phyloP scores from a whole-genome alignment of 2,797 vertebrate genomes.

The Sphenodon punctatus region DNA sequence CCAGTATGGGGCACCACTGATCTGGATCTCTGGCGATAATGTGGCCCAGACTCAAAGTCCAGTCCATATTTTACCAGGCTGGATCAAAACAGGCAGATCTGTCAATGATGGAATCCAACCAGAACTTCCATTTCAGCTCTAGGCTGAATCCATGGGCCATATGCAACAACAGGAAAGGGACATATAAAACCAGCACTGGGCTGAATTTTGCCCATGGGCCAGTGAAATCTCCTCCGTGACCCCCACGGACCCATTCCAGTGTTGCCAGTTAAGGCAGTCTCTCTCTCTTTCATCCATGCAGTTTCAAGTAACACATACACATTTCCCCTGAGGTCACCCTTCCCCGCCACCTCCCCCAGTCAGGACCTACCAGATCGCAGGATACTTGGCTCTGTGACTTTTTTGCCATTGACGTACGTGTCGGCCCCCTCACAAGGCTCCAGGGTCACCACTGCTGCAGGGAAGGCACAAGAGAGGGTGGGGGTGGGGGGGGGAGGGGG shows the following conservation, averaged over 20 bases:
- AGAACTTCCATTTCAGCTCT: too few species aligned
- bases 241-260: neutral
- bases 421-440: constrained; percentile 95
- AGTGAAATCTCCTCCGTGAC: neutral
- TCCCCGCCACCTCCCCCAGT: neutral
- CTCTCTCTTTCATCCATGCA: too few species aligned
- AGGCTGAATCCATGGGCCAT: too few species aligned
- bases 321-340: neutral
- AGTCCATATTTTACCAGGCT: too few species aligned
- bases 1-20: too few species aligned
- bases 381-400: constrained; percentile 89
- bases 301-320: neutral
- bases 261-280: neutral
- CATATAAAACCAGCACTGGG: neutral
- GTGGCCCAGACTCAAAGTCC: too few species aligned
- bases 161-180: too few species aligned
- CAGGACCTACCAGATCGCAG: constrained; percentile 88
- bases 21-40: too few species aligned
- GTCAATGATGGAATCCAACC: too few species aligned
- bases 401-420: constrained; percentile 96
- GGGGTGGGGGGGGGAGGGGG: neutral
- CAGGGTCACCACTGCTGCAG: constrained; percentile 84
- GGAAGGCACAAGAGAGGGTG: neutral
- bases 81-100: too few species aligned
- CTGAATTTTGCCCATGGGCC: too few species aligned